Base-by-base conservation (phyloP, 2,888 invertebrate genomes). In the Polydrusus tereticollis region DNA sequence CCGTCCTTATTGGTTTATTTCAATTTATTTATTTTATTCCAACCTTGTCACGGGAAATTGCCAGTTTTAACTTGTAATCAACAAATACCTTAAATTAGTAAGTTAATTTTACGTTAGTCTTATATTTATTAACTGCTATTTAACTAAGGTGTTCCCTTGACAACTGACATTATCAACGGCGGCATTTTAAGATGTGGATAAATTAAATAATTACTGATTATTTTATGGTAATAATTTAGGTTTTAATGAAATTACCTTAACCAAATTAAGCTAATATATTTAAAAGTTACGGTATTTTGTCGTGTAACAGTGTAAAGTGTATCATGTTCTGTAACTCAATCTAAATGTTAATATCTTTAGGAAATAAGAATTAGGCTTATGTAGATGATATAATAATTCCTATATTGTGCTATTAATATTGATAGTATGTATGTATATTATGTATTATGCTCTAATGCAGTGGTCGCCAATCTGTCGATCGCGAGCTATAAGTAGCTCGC, bases 101-200 rank as follows among this genome's bases (percentile, higher is more conserved):
- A n/a, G n/a, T n/a, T 14, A 38, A 6, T 26, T 65, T 36, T 52
- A 29, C 26, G 55, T 52, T 36, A 52, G 18, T 20, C 50, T 43
- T 64, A 64, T 38, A 64, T n/a, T n/a, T 16, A 33, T 65, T 52
- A 65, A 55, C 55, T 65, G 65, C 41, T 55, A 65, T 20, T 65
- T 55, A 55, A 65, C 38, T 29, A 55, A 62, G 45, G 45, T 33
- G 62, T 62, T 62, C 62, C 47, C 47, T 45, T 43, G 62, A 62
- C 62, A 62, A 62, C 29, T 62, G 47, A 47, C 62, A 62, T 62
- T 62, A 59, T 23, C 20, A 43, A 21, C 23, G n/a, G 41, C 10
- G 59, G n/a, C 16, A 52, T 52, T 52, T 47, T 20, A 52, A 52
- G 26, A 26, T 8, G 29, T 52, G 14, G 26, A 52, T 59, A 59